Percentiles rank a stretch among this genome's conserved stretches.
Conservation (phyloP, 2,888 invertebrate genomes). For the Erebia aethiops region DNA sequence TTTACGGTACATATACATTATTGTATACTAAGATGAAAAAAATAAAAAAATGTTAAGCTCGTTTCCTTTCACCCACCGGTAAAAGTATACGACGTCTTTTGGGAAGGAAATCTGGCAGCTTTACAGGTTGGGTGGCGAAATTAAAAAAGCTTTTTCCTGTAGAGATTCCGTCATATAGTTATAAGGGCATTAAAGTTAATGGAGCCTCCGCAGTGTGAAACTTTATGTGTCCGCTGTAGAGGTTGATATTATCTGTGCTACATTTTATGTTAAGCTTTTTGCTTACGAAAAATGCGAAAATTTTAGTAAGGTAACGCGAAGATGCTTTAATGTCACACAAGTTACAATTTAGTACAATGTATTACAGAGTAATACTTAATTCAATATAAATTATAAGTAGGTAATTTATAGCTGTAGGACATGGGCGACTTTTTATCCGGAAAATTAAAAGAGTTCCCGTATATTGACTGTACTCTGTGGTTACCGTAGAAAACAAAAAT, state of each 20-base stretch:
- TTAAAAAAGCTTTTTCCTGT: conserved; percentile 74
- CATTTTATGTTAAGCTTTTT: conserved; percentile 19
- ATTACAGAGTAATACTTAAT: background rate
- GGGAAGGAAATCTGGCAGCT: conserved; percentile 36
- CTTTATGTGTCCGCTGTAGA: conserved; percentile 62
- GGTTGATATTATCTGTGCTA: background rate
- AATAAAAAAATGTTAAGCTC: background rate
- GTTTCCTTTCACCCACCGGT: background rate
- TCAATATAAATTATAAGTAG: no score
- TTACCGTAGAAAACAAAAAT: no score
- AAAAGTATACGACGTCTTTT: conserved; percentile 6
- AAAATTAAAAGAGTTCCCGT: no score
- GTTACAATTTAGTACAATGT: background rate
- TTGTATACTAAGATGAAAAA: background rate
- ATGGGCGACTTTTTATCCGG: no score
- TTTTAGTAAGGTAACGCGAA: conserved; percentile 5
- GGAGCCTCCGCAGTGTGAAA: conserved; percentile 60
- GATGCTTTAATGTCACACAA: conserved; percentile 7
- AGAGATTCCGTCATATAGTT: conserved; percentile 71
- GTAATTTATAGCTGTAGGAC: no score
- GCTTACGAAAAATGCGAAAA: conserved; percentile 6
- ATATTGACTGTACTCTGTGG: no score
- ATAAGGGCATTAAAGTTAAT: conserved; percentile 76
- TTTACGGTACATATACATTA: no score
- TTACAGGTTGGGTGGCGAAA: conserved; percentile 51